Evolutionary conservation across 2,797 vertebrate species (phyloP), one percentile per base, ranked within the genome.

Genomic region (Macroramphosus scolopax): DNA sequence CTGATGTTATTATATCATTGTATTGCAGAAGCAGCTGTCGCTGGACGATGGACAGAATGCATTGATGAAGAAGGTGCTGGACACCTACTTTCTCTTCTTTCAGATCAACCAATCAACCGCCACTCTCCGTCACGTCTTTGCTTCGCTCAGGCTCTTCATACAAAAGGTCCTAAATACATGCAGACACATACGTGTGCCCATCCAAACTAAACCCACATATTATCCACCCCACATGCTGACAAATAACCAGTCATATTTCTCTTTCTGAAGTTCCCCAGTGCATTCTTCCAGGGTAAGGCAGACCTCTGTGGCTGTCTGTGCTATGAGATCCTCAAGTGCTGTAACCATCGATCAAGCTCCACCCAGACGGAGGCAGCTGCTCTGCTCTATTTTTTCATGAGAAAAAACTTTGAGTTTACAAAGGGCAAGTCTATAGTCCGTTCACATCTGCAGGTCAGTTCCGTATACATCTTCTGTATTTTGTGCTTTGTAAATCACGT

Each of bases 381-480:
- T 12, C 90, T 98, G 65, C 92, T 99, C 6, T 99, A 98, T 73
- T 95, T 98, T 74, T 93, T 99, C 88, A 99, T 99, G 97, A 93
- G 97, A 62, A 97, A 94, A 75, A 99, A 99, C 80, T 99, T 98
- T 87, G 96, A 98, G 75, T 98, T 95, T 76, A 97, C 96, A 57
- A 96, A 96, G 78, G 94, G 97, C 63, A 97, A 92, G 63, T 98
- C 94, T 25, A 98, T 99, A 50, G 95, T 99, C 35, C 92, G 97
- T 63, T 99, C 95, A 24, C 97, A 99, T 76, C 88, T 99, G 59
- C 97, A 99, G 92, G 97, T 98, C 68, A 77, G 92, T 53, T 22
- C 20, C 20, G 20, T n/a, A n/a, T n/a, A n/a, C n/a, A n/a, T n/a
- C n/a, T n/a, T n/a, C n/a, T n/a, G n/a, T n/a, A n/a, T n/a, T n/a